Conservation (phyloP, 2,888 invertebrate genomes). For the Petrolisthes manimaculis region DNA sequence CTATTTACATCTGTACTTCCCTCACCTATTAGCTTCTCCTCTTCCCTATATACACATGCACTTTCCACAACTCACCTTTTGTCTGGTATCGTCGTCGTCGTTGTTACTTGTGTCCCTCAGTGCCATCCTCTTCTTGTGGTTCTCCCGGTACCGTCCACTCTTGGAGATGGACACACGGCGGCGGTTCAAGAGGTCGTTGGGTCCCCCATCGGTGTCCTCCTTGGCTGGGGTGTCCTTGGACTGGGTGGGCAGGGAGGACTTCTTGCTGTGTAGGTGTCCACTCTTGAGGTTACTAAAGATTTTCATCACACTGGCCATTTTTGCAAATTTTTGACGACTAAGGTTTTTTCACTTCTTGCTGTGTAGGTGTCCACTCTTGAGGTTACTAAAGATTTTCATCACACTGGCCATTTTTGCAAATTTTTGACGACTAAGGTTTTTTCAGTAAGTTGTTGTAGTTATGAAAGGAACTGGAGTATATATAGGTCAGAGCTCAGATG, state of each 20-base stretch:
- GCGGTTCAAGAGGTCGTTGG: slow-evolving; percentile 32
- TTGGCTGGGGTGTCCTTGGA: neutral
- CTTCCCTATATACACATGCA: neutral
- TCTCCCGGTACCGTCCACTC: slow-evolving; percentile 51
- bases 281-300: slow-evolving; percentile 35
- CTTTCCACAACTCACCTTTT: neutral
- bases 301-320: slow-evolving; percentile 40
- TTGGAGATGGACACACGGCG: slow-evolving; percentile 53
- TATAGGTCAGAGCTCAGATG: no score
- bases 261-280: slow-evolving; percentile 22
- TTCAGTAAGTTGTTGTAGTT: no score
- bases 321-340: neutral
- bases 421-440: no score
- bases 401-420: no score
- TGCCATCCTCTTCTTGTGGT: slow-evolving; percentile 42
- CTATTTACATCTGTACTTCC: neutral
- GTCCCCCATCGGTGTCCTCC: slow-evolving; percentile 23
- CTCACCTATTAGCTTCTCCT: neutral
- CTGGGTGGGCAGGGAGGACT: neutral
- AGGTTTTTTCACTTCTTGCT: no score
- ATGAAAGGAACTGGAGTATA: no score
- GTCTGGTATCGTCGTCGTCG: neutral
- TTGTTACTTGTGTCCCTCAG: neutral
- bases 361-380: no score
- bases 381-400: no score